Base-by-base conservation (phyloP, 2,113 vertebrate genomes). In the Oostethus manadensis region DNA sequence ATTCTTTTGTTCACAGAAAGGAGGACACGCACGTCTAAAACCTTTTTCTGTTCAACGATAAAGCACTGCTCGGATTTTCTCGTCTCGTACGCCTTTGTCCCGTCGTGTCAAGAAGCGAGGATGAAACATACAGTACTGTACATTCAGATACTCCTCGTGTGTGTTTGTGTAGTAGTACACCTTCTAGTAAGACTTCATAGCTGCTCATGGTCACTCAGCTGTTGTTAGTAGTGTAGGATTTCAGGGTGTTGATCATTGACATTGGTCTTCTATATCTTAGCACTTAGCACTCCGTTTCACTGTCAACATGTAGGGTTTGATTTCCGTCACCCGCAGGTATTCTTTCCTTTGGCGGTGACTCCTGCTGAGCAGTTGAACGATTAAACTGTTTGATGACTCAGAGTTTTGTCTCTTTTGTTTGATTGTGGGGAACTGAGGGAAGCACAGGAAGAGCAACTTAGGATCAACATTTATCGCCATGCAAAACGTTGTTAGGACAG, bases 341-440 rank as follows among this genome's bases (percentile, higher is more conserved):
- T 79, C 62, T 77, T 76, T 76, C 40, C 76, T 60, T 71, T 68
- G 58, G 42, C 76, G 71, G 56, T 71, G 61, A 42, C 46, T 56
- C 69, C 74, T 76, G 62, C 61, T 77, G 71, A 85, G 74, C 58
- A 69, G 72, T 75, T 54, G 70, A 67, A 77, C 45, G 74, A 87
- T 76, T 76, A 83, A 84, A 87, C 44, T 42, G 60, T 78, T 81
- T 78, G 62, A 64, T 66, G 61, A 85, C 64, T 68, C 64, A 74
- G 47, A 5, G 15, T 64, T 22, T 56, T 35, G 29, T 54, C 29
- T 18, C 7, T n/a, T 3, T 18, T 51, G 29, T 4, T 51, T 17
- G 0, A 23, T 18, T 8, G 45, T 18, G n/a, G 44, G 44, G 14
- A 45, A 15, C 15, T 43, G 42, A 11, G 42, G 42, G 42, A 43